Evolutionary conservation across 1,140 invertebrate genomes (phyloP).

Genomic region (Sycophaga agraensis): DNA sequence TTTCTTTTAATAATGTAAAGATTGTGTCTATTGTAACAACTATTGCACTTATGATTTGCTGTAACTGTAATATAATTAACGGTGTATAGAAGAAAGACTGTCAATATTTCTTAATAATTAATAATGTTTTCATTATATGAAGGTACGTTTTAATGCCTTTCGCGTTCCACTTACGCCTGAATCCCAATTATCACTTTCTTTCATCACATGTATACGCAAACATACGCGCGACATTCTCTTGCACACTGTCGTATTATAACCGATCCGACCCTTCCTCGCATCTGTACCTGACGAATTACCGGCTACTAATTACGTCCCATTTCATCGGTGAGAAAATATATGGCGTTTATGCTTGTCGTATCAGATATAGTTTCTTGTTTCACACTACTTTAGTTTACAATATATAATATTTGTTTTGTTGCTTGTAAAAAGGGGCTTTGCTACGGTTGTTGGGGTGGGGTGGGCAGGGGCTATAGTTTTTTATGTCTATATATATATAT

Average conservation of each 20-base stretch:
- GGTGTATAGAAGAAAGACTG: constrained; percentile 38
- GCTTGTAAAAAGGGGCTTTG: neutral
- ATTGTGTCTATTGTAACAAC: constrained; percentile 56
- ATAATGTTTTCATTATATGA: constrained; percentile 27
- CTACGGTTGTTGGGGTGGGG: too few relatives aligned
- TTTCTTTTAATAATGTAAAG: constrained; percentile 27
- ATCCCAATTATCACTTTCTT: constrained; percentile 22
- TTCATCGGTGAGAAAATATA: constrained; percentile 20
- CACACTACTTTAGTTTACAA: constrained; percentile 1
- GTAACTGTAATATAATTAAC: constrained; percentile 37
- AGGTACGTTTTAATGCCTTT: constrained; percentile 32
- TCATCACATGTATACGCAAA: constrained; percentile 13
- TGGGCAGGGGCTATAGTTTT: neutral
- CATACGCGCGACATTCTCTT: constrained; percentile 6
- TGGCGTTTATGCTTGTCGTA: constrained; percentile 18
- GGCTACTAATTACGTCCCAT: neutral
- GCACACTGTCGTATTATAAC: constrained; percentile 3
- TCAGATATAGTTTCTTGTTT: constrained; percentile 5
- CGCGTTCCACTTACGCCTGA: constrained; percentile 28
- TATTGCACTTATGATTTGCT: constrained; percentile 59
- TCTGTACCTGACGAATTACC: neutral
- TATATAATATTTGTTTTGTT: constrained; percentile 1
- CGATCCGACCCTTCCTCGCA: neutral
- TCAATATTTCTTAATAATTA: constrained; percentile 40
- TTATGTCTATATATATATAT: constrained; percentile 3